Conservation (phyloP, 1,140 invertebrate species). For the Parapsyche elsis region DNA sequence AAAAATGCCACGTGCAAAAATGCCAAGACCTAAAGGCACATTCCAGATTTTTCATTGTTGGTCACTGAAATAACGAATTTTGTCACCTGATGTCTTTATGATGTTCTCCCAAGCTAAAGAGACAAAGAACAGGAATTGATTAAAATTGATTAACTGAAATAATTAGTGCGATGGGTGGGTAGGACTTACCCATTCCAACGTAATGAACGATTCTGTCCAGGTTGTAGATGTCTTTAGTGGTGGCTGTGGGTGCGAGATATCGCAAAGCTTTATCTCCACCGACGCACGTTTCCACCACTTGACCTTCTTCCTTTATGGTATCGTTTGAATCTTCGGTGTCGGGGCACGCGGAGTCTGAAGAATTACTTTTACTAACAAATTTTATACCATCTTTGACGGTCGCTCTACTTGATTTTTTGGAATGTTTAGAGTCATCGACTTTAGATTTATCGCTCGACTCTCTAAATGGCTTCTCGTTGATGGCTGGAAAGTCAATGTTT, state of each 20-base stretch:
- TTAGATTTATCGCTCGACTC: slow-evolving; percentile 33
- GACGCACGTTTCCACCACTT: slow-evolving; percentile 28
- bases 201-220: slow-evolving; percentile 74
- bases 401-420: slow-evolving; percentile 31
- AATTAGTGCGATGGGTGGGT: background rate
- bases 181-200: slow-evolving; percentile 70
- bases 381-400: slow-evolving; percentile 30
- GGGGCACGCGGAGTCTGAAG: background rate
- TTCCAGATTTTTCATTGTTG: slow-evolving; percentile 43
- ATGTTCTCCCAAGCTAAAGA: slow-evolving; percentile 70
- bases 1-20: background rate
- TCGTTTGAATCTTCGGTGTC: background rate
- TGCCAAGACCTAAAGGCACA: background rate
- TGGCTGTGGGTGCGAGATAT: slow-evolving; percentile 46
- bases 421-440: slow-evolving; percentile 39
- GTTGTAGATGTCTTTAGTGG: slow-evolving; percentile 60
- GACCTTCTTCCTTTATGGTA: slow-evolving; percentile 1
- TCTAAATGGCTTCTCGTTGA: slow-evolving; percentile 47
- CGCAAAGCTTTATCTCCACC: slow-evolving; percentile 40
- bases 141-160: too few relatives aligned
- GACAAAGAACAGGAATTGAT: slow-evolving; percentile 58
- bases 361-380: slow-evolving; percentile 11
- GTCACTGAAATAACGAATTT: slow-evolving; percentile 66
- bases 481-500: slow-evolving; percentile 51
- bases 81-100: slow-evolving; percentile 62